Percentiles rank a stretch among this genome's conserved stretches.
Conservation (phyloP, 2,888 invertebrate genomes). For the Limenitis camilla region DNA sequence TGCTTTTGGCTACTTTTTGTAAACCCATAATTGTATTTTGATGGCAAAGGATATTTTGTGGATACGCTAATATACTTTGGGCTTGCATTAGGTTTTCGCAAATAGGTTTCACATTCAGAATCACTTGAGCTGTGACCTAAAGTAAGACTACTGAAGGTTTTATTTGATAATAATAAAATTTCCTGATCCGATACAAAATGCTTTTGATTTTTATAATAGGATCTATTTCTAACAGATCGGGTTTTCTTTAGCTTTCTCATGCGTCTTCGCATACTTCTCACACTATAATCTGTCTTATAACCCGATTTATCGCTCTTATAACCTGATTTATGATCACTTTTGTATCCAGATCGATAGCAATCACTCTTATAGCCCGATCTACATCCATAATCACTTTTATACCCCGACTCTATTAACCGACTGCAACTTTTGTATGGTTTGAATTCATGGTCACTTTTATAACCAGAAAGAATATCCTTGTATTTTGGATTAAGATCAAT, state of each 20-base stretch:
- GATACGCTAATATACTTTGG: constrained; percentile 66
- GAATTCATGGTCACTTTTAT: constrained; percentile 76
- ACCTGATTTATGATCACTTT: constrained; percentile 76
- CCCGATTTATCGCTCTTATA: constrained; percentile 77
- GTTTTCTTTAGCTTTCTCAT: constrained; percentile 70
- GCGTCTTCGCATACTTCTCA: constrained; percentile 61
- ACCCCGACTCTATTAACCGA: constrained; percentile 72
- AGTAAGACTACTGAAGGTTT: constrained; percentile 70
- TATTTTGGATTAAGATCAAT: constrained; percentile 79
- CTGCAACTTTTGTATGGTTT: constrained; percentile 71
- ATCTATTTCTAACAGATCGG: constrained; percentile 65
- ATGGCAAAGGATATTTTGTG: constrained; percentile 57
- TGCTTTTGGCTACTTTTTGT: constrained; percentile 56
- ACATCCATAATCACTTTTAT: constrained; percentile 76
- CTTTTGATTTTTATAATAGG: constrained; percentile 72
- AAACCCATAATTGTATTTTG: constrained; percentile 58
- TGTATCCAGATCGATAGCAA: constrained; percentile 73
- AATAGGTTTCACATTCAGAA: constrained; percentile 64
- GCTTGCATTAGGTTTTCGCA: constrained; percentile 55
- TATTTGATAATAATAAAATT: constrained; percentile 72
- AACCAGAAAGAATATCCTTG: constrained; percentile 75
- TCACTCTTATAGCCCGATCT: constrained; percentile 70
- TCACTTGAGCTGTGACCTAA: constrained; percentile 74
- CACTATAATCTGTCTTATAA: constrained; percentile 75
- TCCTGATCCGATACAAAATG: constrained; percentile 76